phyloP scores from a whole-genome alignment of 1,140 invertebrate species.

The Drosophila kepulauana region DNA sequence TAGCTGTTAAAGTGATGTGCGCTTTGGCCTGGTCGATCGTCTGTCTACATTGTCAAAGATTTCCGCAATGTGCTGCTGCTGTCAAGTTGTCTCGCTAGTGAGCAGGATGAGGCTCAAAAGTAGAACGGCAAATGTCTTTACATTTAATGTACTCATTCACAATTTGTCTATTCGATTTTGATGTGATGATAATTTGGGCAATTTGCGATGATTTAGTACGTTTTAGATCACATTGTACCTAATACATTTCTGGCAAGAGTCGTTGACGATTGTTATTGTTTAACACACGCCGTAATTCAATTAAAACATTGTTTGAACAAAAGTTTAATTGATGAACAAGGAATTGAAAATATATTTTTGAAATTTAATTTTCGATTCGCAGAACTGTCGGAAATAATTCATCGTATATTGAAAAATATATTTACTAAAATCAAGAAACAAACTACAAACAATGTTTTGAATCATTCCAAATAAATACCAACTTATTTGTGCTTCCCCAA shows the following conservation, averaged over 20 bases:
- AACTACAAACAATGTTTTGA: no score
- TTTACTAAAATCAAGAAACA: no score
- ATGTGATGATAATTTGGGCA: slow-evolving; percentile 3
- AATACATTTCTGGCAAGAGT: background rate
- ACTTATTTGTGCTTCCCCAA: background rate
- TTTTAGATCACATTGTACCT: background rate
- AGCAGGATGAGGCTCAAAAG: slow-evolving; percentile 33
- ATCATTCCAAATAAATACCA: no score
- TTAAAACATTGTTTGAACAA: no score
- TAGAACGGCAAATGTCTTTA: slow-evolving; percentile 35
- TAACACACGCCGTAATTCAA: no score
- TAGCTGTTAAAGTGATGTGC: slow-evolving; percentile 25
- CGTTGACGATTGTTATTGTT: no score
- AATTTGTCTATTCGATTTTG: background rate
- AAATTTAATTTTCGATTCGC: no score
- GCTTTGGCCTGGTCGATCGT: slow-evolving; percentile 18
- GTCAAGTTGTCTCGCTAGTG: slow-evolving; percentile 41
- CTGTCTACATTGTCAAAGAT: slow-evolving; percentile 38
- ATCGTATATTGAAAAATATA: no score
- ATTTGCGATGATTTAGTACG: background rate
- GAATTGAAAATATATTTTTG: no score
- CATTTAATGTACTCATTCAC: slow-evolving; percentile 32
- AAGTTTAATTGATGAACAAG: no score
- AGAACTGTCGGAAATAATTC: no score
- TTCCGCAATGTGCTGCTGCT: slow-evolving; percentile 53